These are phyloP conservation scores for Allobates femoralis DNA, from an alignment of 2,797 vertebrate species.

Conservation along the genomic window DNA sequence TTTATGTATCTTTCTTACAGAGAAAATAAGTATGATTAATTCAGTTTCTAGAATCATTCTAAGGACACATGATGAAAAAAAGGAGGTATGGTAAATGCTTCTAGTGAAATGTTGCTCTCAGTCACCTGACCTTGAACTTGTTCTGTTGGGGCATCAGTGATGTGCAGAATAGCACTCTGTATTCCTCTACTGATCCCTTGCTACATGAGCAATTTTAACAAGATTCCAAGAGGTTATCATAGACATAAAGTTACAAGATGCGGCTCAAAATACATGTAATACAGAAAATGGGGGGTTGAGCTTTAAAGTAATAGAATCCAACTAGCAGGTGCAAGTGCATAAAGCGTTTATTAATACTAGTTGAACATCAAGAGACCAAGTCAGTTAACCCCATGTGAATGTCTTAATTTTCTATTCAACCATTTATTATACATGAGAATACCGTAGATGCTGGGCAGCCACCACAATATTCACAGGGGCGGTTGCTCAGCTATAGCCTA, in stretches of 20 bases:
- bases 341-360: too few relatives aligned
- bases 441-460: not conserved
- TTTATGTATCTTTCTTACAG: not conserved
- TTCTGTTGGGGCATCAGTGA: not conserved
- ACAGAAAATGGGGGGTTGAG: too few relatives aligned
- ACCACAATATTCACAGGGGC: not conserved
- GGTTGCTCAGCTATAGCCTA: too few relatives aligned
- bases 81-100: not conserved
- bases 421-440: not conserved
- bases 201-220: too few relatives aligned
- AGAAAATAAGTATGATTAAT: too few relatives aligned
- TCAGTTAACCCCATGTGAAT: not conserved
- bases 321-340: too few relatives aligned
- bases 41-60: not conserved
- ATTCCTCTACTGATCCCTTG: not conserved
- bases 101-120: not conserved
- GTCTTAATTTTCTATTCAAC: not conserved
- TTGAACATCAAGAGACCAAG: too few relatives aligned
- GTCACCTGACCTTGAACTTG: slow-evolving; percentile 27
- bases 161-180: not conserved
- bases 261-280: too few relatives aligned
- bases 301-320: too few relatives aligned
- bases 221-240: too few relatives aligned
- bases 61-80: not conserved
- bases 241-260: too few relatives aligned